phyloP scores from a whole-genome alignment of 2,113 vertebrate genomes.

The Sinocyclocheilus anshuiensis region DNA sequence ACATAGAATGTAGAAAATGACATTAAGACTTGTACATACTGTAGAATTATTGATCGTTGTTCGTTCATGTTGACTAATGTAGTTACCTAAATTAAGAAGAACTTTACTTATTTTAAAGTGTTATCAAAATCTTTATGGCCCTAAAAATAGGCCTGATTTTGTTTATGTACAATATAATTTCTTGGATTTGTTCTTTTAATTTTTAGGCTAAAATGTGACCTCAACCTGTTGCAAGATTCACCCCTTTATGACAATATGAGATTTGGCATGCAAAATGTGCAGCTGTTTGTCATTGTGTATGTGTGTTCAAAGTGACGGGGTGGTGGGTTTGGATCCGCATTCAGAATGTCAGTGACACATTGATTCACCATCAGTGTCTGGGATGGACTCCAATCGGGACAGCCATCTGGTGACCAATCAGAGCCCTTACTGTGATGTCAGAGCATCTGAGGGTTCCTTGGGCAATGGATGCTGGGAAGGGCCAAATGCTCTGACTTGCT shows the following conservation, averaged over 20 bases:
- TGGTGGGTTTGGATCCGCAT: constrained; percentile 70
- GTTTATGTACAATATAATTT: neutral
- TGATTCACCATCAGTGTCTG: constrained; percentile 72
- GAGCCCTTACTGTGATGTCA: constrained; percentile 72
- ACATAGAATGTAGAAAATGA: too few species aligned
- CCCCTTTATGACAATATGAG: neutral
- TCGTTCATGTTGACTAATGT: neutral
- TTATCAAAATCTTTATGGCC: neutral
- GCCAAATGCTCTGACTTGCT: constrained; percentile 69
- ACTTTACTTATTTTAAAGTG: neutral
- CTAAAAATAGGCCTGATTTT: neutral
- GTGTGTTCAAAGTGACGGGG: constrained; percentile 44
- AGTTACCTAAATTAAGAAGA: neutral
- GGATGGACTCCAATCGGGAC: constrained; percentile 71
- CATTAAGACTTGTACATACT: too few species aligned
- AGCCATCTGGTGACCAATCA: constrained; percentile 78
- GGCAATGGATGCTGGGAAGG: constrained; percentile 57
- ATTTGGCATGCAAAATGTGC: neutral
- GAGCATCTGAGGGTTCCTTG: constrained; percentile 58
- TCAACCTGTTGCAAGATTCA: neutral
- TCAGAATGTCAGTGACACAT: constrained; percentile 67
- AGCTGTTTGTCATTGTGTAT: constrained; percentile 45
- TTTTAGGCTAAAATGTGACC: neutral
- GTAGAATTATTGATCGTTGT: too few species aligned
- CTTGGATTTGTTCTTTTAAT: neutral